These are phyloP conservation scores for Acyrthosiphon pisum DNA, from an alignment of 1,140 invertebrate genomes.

Conservation along the genomic window DNA sequence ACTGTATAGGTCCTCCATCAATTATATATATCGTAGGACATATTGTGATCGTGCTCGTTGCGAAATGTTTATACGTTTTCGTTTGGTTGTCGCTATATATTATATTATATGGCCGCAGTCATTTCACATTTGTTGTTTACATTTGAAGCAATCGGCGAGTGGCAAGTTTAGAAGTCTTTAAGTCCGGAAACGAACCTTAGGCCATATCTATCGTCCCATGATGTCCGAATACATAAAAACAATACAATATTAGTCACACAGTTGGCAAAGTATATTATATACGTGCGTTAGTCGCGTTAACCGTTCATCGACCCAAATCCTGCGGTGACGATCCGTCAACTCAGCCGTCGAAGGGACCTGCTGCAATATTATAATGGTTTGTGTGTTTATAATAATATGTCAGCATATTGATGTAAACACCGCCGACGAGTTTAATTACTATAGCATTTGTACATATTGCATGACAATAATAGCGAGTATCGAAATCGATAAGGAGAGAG, in stretches of 20 bases:
- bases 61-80: neutral
- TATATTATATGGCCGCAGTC: too few species aligned
- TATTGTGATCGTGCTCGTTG: neutral
- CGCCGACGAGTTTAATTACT: neutral
- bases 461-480: neutral
- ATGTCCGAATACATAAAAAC: neutral
- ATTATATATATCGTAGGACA: neutral
- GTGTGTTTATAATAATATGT: neutral
- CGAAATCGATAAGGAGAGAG: neutral
- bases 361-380: neutral
- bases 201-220: neutral
- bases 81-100: neutral
- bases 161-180: neutral
- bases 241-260: conserved; percentile 20
- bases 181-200: conserved; percentile 13
- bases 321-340: neutral
- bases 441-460: neutral
- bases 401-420: neutral
- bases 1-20: too few species aligned
- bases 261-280: too few species aligned
- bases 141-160: neutral
- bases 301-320: conserved; percentile 27
- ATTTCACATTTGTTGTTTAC: neutral
- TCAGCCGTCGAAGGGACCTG: neutral
- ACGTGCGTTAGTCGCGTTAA: neutral